phyloP scores from a whole-genome alignment of 2,888 invertebrate genomes.

The Tinea pellionella region DNA sequence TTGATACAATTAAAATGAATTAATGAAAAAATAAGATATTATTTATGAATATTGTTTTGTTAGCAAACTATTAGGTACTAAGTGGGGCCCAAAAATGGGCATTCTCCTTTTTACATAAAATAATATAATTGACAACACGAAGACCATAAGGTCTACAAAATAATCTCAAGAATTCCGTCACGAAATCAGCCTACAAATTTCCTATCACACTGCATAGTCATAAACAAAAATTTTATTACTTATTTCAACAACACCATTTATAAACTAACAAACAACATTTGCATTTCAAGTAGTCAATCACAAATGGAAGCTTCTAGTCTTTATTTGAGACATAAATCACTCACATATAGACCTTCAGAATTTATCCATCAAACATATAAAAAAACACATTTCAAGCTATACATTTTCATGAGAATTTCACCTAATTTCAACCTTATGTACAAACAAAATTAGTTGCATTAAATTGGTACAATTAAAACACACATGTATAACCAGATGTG shows the following conservation, averaged over 20 bases:
- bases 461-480: background rate
- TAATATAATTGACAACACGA: too few species aligned
- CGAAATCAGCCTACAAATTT: background rate
- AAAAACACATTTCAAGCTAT: background rate
- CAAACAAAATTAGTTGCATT: background rate
- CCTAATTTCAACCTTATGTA: background rate
- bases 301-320: slow-evolving; percentile 5
- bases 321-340: slow-evolving; percentile 4
- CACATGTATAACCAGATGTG: background rate
- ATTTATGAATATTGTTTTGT: too few species aligned
- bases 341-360: slow-evolving; percentile 1
- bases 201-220: background rate
- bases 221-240: slow-evolving; percentile 5
- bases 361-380: background rate
- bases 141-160: too few species aligned
- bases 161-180: background rate
- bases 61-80: too few species aligned
- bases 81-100: too few species aligned
- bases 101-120: too few species aligned
- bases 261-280: slow-evolving; percentile 1
- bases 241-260: slow-evolving; percentile 3
- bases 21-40: too few species aligned
- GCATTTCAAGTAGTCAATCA: slow-evolving; percentile 4
- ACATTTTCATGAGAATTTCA: background rate
- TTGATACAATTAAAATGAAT: too few species aligned